Evolutionary conservation across 30 jellyfish, hydroid and myxozoan species (phyloP), one percentile per base, ranked within the genome.

Genomic region (Turritopsis rubra): DNA sequence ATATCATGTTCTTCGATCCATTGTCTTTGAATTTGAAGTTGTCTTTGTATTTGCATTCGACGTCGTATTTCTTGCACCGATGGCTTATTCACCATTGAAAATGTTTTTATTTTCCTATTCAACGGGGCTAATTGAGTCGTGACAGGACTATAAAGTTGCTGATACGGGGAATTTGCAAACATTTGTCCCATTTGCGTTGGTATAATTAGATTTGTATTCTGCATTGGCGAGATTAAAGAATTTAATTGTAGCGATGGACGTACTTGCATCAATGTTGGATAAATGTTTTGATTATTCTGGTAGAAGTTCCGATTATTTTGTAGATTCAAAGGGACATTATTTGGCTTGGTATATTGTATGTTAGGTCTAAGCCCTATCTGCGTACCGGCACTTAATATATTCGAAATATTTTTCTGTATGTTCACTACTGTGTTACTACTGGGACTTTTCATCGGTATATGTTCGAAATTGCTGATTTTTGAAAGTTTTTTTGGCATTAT

Each of bases 1-100:
- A 27, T 19, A 27, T 68, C 77, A 22, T 68, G 77, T 68, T 68
- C 77, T n/a, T 68, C 77, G 28, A 68, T 68, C 77, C 77, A 68
- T 68, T 68, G 9, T 27, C 30, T 68, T 68, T 68, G 77, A 68
- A 23, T 68, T 68, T 68, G 31, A 68, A 68, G 77, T 19, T 68
- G 77, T 68, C 30, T 68, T 19, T 68, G 77, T 68, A 68, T 68
- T 0, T 68, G 31, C 30, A 68, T 68, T 68, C 77, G 28, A 9
- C 77, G 28, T 41, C 60, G 60, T 13, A 41, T 41, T 41, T 41
- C 60, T 13, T 41, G 60, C 60, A 3, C 9, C 13, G 60, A 41
- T 41, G 60, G 60, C 60, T 41, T 5, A 13, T 41, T 41, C 13
- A 41, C 60, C 60, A 41, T 41, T 5, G 60, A 41, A 13, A 41